Conservation (phyloP, 1,140 invertebrate genomes). For the Mamestra configurata region DNA sequence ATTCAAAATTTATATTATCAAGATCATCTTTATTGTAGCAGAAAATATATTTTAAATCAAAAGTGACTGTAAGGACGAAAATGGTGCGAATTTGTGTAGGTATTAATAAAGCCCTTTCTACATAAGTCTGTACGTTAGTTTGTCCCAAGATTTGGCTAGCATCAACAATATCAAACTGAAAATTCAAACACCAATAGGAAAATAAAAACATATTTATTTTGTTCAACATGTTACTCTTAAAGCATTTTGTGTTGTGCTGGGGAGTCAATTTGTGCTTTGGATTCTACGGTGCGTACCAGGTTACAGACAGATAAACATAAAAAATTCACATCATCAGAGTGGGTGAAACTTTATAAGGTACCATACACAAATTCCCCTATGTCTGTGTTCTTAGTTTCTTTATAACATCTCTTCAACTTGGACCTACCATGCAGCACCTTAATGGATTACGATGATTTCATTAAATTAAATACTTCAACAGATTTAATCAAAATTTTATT, state of each 20-base stretch:
- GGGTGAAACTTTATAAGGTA: conserved; percentile 88
- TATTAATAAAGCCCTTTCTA: conserved; percentile 82
- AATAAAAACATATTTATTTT: conserved; percentile 26
- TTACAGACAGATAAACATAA: conserved; percentile 69
- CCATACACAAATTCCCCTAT: conserved; percentile 87
- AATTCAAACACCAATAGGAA: conserved; percentile 47
- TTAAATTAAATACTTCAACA: conserved; percentile 46
- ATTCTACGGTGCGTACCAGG: conserved; percentile 77
- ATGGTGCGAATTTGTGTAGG: conserved; percentile 86
- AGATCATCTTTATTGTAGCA: conserved; percentile 5
- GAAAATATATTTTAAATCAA: conserved; percentile 38
- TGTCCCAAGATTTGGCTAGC: conserved; percentile 32
- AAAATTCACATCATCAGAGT: conserved; percentile 75
- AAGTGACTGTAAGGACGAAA: conserved; percentile 56
- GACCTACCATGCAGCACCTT: conserved; percentile 79
- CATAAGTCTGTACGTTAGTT: conserved; percentile 46
- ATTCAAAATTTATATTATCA: conserved; percentile 14
- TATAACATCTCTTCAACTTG: conserved; percentile 60
- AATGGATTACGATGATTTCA: conserved; percentile 66
- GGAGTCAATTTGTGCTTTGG: conserved; percentile 66
- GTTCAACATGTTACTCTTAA: conserved; percentile 23
- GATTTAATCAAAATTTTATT: conserved; percentile 53
- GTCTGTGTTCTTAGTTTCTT: conserved; percentile 61
- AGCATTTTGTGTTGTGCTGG: conserved; percentile 48
- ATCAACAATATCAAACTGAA: conserved; percentile 17